phyloP scores from a whole-genome alignment of 2,888 invertebrate species.

The Zootermopsis nevadensis region DNA sequence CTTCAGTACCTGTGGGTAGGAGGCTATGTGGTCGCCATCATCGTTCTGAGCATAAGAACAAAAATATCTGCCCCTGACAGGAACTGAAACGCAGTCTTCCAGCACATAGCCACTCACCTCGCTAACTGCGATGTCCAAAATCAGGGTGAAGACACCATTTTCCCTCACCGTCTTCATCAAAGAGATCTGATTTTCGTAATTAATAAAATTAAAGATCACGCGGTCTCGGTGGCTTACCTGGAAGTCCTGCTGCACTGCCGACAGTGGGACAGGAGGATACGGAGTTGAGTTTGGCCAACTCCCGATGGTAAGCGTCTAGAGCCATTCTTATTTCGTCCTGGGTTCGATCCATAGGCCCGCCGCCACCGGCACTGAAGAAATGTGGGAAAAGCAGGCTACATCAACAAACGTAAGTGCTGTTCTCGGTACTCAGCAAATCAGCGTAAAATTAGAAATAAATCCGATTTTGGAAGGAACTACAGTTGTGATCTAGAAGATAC shows the following conservation, averaged over 20 bases:
- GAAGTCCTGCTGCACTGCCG: conserved; percentile 63
- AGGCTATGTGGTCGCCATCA: too few species aligned
- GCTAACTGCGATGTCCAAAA: too few species aligned
- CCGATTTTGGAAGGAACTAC: too few species aligned
- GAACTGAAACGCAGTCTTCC: too few species aligned
- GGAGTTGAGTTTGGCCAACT: conserved; percentile 85
- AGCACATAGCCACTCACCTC: too few species aligned
- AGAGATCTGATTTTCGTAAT: too few species aligned
- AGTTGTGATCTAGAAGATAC: too few species aligned
- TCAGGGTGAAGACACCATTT: too few species aligned
- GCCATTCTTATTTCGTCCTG: conserved; percentile 92
- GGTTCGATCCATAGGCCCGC: conserved; percentile 59
- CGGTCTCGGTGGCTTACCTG: conserved; percentile 57
- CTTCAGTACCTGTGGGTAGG: too few species aligned
- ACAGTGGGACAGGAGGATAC: conserved; percentile 46
- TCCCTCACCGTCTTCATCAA: too few species aligned
- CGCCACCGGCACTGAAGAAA: conserved; percentile 71
- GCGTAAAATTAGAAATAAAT: neutral
- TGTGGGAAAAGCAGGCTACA: conserved; percentile 80
- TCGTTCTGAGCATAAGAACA: too few species aligned
- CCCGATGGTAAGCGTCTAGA: conserved; percentile 91
- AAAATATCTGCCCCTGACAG: too few species aligned
- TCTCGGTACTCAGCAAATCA: conserved; percentile 59
- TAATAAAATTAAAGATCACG: neutral
- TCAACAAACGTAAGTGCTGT: conserved; percentile 62